Base-by-base conservation (phyloP, 1,140 invertebrate species). In the Pissodes strobi region DNA sequence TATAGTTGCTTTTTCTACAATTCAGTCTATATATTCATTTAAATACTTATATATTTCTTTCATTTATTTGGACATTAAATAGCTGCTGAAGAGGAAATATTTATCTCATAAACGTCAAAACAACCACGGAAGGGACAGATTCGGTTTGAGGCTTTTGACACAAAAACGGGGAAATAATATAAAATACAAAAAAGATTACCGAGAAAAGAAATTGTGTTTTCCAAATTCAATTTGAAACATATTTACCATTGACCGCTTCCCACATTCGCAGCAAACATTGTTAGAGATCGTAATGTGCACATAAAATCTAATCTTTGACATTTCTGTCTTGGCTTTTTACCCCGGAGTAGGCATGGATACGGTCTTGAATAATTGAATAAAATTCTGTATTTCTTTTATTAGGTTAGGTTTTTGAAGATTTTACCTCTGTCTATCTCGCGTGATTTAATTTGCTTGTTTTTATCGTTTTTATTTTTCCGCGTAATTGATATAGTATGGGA, bases 221-320 rank as follows among this genome's bases (percentile, higher is more conserved):
- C n/a, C 30, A 53, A 66, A 66, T 60, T 61, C 41, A 61, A 66
- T 66, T 60, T 30, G 39, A 53, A 60, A 66, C 64, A 61, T 61
- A 66, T 66, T 66, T 66, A 55, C 57, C 23, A 61, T 53, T 60
- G 64, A 61, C 64, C 64, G 64, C 43, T 55, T 48, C 49, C 57
- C 38, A 58, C 43, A 55, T 52, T 46, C 49, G 21, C 60, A 17
- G 19, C 52, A 64, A 64, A 64, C 39, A 57, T 64, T 64, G 53
- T 64, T 64, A 64, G 52, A 39, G n/a, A 49, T 15, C 37, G 46
- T 61, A 61, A 61, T 46, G 58, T 10, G 34, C 30, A 55, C 60
- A 30, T 39, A 39, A 62, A 64, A 64, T 64, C 62, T 57, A 64
- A 64, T 56, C 23, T 48, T 38, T 57, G 53, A 64, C 62, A 21